Base-by-base conservation (phyloP, 1,140 invertebrate genomes). In the Plutomurus gul region DNA sequence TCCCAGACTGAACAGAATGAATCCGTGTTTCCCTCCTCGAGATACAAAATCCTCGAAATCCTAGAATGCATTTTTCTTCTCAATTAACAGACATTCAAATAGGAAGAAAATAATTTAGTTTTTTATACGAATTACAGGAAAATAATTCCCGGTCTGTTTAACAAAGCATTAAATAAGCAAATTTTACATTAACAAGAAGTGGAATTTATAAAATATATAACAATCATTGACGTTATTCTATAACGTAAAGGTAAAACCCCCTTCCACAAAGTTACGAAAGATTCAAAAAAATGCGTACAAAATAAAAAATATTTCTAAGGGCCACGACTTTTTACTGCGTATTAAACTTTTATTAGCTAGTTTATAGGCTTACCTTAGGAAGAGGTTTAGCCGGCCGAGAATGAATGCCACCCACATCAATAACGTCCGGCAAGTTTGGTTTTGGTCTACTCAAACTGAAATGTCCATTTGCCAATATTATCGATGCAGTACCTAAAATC, bases 1-100 rank as follows among this genome's bases (percentile, higher is more conserved):
- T 27, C 93, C 93, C 82, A 93, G 89, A 78, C 91, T 92, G 81
- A 93, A 91, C 76, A 91, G 91, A 37, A 94, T 88, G 1, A 92
- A 90, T 1, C 92, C 92, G 47, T 89, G 87, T 4, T 90, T 43
- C 0, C 72, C 91, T 2, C 90, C 89, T 2, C 88, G 88, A 3
- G 88, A 85, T 33, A 93, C 90, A 84, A 92, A 92, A 22, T 91
- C 90, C 86, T 93, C 91, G 8, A 92, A 84, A 77, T 92, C 90
- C 75, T 76, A 20, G 37, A 16, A 72, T 13, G 30, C 10, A n/a
- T n/a, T n/a, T 82, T 13, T 8, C 1, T 49, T n/a, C 16, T 10
- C 4, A 25, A 22, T 49, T 92, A 85, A 18, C 7, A n/a, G 2
- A 20, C 25, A 47, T 6, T 16, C 8, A 43, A 43, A 43, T n/a